A percentile compares a stretch with the other conserved stretches of the same genome.
These are phyloP conservation scores for Edolisoma coerulescens DNA, from an alignment of 2,113 vertebrate species.

Conservation along the genomic window DNA sequence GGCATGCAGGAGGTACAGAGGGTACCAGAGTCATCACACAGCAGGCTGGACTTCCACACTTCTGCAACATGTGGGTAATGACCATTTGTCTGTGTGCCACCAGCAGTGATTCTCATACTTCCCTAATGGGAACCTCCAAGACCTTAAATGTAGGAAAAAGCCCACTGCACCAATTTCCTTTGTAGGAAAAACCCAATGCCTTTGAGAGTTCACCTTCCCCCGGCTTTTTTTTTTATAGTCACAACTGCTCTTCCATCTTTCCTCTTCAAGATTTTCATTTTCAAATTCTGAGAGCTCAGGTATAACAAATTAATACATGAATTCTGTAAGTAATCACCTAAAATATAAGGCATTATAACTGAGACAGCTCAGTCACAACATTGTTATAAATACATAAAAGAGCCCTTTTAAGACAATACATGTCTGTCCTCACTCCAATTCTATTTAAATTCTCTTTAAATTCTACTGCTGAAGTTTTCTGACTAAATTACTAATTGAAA, in stretches of 20 bases:
- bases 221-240: background rate
- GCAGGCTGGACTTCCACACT: background rate
- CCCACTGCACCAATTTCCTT: background rate
- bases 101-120: slow-evolving; percentile 16
- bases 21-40: background rate
- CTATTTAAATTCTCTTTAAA: background rate
- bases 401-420: background rate
- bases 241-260: background rate
- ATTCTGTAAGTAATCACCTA: background rate
- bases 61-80: slow-evolving; percentile 10
- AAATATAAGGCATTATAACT: background rate
- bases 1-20: background rate
- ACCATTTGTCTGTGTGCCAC: background rate
- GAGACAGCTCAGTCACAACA: background rate
- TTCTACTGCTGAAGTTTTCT: background rate
- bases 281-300: background rate
- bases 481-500: background rate
- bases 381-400: background rate
- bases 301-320: background rate
- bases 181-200: background rate
- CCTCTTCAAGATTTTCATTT: background rate
- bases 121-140: slow-evolving; percentile 58
- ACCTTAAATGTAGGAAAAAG: background rate
- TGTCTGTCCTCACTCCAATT: background rate
- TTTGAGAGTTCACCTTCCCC: background rate